Evolutionary conservation across 2,797 vertebrate genomes (phyloP).

Genomic region (Nyctalus aviator): DNA sequence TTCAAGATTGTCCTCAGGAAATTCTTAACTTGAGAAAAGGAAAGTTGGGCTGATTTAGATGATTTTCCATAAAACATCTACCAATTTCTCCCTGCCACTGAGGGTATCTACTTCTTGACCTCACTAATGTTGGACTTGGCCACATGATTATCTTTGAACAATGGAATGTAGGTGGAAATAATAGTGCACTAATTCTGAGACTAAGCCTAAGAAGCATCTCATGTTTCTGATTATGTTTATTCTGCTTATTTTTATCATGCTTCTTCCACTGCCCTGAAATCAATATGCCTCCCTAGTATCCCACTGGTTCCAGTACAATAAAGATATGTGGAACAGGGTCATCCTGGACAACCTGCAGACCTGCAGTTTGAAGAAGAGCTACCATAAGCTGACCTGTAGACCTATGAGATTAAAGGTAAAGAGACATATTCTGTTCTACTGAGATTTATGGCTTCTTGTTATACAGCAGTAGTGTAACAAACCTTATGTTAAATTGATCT

Average conservation of each 20-base stretch:
- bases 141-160: conserved; percentile 21
- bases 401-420: not conserved
- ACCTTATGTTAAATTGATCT: conserved; percentile 15
- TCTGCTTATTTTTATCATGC: conserved; percentile 27
- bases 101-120: not conserved
- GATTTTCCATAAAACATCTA: not conserved
- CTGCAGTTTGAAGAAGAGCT: not conserved
- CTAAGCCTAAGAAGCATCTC: not conserved
- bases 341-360: not conserved
- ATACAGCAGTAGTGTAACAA: not conserved
- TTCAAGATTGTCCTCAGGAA: not conserved
- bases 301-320: not conserved
- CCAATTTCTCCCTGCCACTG: not conserved
- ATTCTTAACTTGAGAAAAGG: conserved; percentile 35
- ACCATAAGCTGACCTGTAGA: not conserved
- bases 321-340: not conserved
- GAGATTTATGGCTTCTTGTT: conserved; percentile 28
- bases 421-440: not conserved
- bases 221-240: conserved; percentile 44
- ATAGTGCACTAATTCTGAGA: not conserved
- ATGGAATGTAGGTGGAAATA: not conserved
- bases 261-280: conserved; percentile 8
- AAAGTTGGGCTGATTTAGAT: not conserved
- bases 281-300: not conserved
- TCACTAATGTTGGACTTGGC: not conserved